Evolutionary conservation across 2,888 invertebrate genomes (phyloP).

Genomic region (Eurois occulta): DNA sequence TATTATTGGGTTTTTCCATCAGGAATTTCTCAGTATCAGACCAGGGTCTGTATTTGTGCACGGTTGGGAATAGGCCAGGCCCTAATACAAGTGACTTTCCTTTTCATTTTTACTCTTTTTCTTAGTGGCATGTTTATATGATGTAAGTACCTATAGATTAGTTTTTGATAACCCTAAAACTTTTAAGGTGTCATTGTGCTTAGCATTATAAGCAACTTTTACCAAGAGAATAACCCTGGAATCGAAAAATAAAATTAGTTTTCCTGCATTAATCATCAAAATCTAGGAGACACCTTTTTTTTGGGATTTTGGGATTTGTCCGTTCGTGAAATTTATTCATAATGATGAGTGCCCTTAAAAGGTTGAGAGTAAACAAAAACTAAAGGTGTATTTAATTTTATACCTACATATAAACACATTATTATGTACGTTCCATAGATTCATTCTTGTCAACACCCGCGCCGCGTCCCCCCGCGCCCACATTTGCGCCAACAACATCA

Average conservation of each 20-base stretch:
- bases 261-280: not conserved
- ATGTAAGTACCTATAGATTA: not conserved
- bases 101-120: not conserved
- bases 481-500: not conserved
- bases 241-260: not conserved
- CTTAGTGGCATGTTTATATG: not conserved
- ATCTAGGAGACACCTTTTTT: not conserved
- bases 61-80: not conserved
- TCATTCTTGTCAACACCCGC: constrained; percentile 19
- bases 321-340: not conserved
- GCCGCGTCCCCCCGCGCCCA: rapidly evolving
- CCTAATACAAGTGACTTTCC: not conserved
- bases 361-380: not conserved
- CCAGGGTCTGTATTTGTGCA: not conserved
- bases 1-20: not conserved
- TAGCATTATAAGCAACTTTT: not conserved
- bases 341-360: not conserved
- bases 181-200: not conserved
- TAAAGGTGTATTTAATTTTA: not conserved
- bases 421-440: constrained; percentile 14
- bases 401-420: not conserved
- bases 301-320: not conserved
- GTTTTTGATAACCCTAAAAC: not conserved
- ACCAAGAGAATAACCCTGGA: not conserved
- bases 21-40: not conserved